Evolutionary conservation across 2,797 vertebrate species (phyloP).

Genomic region (Enteromius radiatus): DNA sequence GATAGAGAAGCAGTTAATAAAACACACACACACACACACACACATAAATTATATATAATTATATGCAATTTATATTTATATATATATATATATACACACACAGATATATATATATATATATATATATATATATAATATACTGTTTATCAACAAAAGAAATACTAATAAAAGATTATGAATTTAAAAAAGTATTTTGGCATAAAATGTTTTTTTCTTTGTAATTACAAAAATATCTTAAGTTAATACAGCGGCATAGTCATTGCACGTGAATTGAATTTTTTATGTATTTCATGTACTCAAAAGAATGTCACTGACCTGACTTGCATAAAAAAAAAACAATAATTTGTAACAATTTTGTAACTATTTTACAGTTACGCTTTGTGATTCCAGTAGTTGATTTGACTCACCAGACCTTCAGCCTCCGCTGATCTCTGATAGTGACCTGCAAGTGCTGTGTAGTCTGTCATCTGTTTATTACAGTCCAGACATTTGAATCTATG

Average conservation of each 20-base stretch:
- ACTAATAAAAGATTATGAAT: neutral
- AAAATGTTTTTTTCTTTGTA: neutral
- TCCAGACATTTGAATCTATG: conserved; percentile 89
- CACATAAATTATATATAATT: too few relatives aligned
- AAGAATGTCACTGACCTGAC: neutral
- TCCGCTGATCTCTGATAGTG: conserved; percentile 92
- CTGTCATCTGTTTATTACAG: conserved; percentile 90
- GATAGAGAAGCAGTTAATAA: too few relatives aligned
- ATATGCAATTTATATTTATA: too few relatives aligned
- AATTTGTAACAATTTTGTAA: neutral
- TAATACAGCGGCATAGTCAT: neutral
- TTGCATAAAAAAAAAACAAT: neutral
- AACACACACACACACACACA: too few relatives aligned
- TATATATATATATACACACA: too few relatives aligned
- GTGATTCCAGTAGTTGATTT: neutral
- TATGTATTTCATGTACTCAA: neutral
- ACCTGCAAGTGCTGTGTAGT: conserved; percentile 86
- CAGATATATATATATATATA: too few relatives aligned
- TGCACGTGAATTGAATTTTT: neutral
- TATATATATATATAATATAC: too few relatives aligned
- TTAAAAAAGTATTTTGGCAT: neutral
- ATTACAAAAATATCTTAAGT: neutral
- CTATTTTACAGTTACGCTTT: neutral
- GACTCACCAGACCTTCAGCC: conserved; percentile 88
- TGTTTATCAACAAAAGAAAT: neutral